These are phyloP conservation scores for Excalfactoria chinensis DNA, from an alignment of 2,113 vertebrate species.

Conservation along the genomic window DNA sequence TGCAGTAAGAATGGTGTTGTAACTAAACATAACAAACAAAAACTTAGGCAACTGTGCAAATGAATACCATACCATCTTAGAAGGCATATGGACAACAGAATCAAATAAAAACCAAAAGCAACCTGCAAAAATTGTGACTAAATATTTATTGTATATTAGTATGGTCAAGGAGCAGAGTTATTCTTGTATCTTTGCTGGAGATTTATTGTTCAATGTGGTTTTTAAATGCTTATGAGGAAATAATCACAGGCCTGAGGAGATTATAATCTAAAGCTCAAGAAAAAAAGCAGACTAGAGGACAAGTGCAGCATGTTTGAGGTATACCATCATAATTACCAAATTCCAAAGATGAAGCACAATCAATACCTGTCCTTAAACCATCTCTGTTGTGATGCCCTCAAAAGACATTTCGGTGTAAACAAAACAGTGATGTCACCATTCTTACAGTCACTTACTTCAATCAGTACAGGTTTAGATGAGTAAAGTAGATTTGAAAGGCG, in stretches of 20 bases:
- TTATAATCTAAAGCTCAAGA: conserved; percentile 21
- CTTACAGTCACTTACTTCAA: conserved; percentile 15
- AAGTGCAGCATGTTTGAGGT: conserved; percentile 51
- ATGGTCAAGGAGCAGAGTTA: conserved; percentile 29
- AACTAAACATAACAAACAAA: neutral
- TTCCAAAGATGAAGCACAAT: conserved; percentile 38
- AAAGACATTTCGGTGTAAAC: conserved; percentile 41
- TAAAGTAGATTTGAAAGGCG: conserved; percentile 24
- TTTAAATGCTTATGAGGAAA: conserved; percentile 39
- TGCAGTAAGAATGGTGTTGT: neutral
- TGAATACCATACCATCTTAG: neutral
- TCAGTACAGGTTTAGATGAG: conserved; percentile 39
- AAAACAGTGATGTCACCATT: conserved; percentile 49
- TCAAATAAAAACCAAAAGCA: neutral
- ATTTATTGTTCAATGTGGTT: conserved; percentile 1
- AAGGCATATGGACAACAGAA: neutral
- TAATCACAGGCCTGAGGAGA: conserved; percentile 21
- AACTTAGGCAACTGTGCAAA: neutral
- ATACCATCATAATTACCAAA: conserved; percentile 47
- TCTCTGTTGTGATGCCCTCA: conserved; percentile 44
- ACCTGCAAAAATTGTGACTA: conserved; percentile 17
- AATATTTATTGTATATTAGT: conserved; percentile 31
- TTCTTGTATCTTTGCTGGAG: conserved; percentile 10
- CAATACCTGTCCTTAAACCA: conserved; percentile 34
- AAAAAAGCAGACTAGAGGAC: conserved; percentile 25